Conservation (phyloP, 2,113 vertebrate genomes). For the Lasiurus borealis region DNA sequence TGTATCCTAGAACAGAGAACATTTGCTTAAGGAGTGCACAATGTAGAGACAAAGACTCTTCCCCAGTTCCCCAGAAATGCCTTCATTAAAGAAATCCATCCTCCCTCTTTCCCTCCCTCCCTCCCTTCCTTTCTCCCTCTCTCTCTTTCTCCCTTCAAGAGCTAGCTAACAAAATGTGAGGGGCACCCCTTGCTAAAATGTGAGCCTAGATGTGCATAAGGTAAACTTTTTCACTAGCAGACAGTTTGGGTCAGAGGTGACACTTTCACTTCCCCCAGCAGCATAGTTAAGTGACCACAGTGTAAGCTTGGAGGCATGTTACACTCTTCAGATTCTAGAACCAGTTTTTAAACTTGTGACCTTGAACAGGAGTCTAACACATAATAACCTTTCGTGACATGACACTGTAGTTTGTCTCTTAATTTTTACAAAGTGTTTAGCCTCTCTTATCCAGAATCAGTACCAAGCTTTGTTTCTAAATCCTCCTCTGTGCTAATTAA, state of each 20-base stretch:
- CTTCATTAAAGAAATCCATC: not conserved
- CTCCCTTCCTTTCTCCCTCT: not conserved
- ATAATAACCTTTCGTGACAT: not conserved
- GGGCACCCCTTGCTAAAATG: not conserved
- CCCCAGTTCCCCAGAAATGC: not conserved
- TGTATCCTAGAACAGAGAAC: conserved; percentile 85
- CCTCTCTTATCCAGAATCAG: not conserved
- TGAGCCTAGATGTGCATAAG: not conserved
- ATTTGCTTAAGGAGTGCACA: not conserved
- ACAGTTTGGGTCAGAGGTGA: not conserved
- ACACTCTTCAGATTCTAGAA: not conserved
- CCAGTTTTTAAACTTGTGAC: not conserved
- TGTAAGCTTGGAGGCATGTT: not conserved
- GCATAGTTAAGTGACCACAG: not conserved
- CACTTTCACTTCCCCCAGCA: not conserved
- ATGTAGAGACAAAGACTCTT: not conserved
- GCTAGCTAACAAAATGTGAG: not conserved
- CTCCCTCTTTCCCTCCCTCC: too few relatives aligned
- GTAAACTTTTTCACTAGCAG: not conserved
- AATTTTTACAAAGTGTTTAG: not conserved
- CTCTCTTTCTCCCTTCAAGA: not conserved
- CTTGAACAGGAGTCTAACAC: not conserved
- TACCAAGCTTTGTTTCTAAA: not conserved
- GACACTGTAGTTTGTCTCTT: not conserved
- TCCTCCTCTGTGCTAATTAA: conserved; percentile 23